Evolutionary conservation across 2,888 invertebrate species (phyloP).

Genomic region (Brachypalpus laphriformis): DNA sequence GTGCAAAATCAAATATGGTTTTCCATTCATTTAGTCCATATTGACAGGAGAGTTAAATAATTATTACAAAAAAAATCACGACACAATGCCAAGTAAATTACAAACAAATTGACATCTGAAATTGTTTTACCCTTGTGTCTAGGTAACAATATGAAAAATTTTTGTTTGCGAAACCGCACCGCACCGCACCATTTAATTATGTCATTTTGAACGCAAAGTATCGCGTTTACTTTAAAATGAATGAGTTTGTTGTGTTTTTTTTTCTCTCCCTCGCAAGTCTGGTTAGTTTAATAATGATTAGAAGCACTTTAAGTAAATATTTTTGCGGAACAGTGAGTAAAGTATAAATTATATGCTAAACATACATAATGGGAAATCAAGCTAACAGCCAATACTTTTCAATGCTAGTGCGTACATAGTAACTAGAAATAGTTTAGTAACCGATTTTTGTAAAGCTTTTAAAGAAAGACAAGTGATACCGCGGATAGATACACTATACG

Average conservation of each 20-base stretch:
- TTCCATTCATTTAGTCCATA: slow-evolving; percentile 4
- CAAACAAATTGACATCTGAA: slow-evolving; percentile 23
- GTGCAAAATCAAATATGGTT: slow-evolving; percentile 1
- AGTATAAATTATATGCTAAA: slow-evolving; percentile 19
- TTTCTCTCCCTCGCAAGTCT: not conserved
- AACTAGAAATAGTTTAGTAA: not conserved
- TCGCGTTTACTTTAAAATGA: not conserved
- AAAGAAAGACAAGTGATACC: no score
- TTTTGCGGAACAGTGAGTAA: slow-evolving; percentile 46
- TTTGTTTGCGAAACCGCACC: slow-evolving; percentile 11
- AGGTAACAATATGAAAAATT: not conserved
- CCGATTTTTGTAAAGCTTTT: no score
- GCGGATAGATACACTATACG: no score
- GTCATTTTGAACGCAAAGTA: not conserved
- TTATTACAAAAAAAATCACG: slow-evolving; percentile 14
- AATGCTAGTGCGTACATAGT: slow-evolving; percentile 8
- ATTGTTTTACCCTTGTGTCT: slow-evolving; percentile 24
- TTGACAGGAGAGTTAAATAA: slow-evolving; percentile 17
- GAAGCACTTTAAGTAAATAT: not conserved
- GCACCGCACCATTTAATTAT: slow-evolving; percentile 3
- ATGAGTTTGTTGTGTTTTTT: not conserved
- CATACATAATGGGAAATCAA: not conserved
- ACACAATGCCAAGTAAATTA: slow-evolving; percentile 20
- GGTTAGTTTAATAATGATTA: slow-evolving; percentile 45
- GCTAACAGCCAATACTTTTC: not conserved